Percentiles rank a stretch among this genome's conserved stretches.
phyloP scores from a whole-genome alignment of 2,888 invertebrate genomes.

The Cynaeus angustus region DNA sequence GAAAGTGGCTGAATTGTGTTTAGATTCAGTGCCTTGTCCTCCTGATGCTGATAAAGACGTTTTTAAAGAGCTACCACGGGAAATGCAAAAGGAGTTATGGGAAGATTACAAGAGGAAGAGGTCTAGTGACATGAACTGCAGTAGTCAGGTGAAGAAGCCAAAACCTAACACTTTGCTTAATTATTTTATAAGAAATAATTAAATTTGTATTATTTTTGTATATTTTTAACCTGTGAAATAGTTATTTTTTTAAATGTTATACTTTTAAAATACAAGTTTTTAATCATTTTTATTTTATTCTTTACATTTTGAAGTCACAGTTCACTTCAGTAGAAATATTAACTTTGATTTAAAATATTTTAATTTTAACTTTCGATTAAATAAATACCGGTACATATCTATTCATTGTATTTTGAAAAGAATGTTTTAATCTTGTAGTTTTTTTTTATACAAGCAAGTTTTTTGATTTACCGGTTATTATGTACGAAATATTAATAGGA shows the following conservation, averaged over 20 bases:
- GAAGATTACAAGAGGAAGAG: constrained; percentile 75
- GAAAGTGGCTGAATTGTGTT: constrained; percentile 79
- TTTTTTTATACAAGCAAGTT: too few relatives aligned
- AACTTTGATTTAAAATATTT: too few relatives aligned
- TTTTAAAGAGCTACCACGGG: constrained; percentile 81
- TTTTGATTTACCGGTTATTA: too few relatives aligned
- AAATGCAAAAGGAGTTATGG: constrained; percentile 83
- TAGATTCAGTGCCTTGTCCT: constrained; percentile 74
- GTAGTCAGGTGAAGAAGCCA: constrained; percentile 74
- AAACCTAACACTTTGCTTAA: constrained; percentile 79
- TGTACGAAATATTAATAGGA: too few relatives aligned
- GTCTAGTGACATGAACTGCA: constrained; percentile 65
- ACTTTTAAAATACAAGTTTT: not conserved
- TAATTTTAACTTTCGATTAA: too few relatives aligned
- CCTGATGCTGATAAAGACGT: constrained; percentile 80
- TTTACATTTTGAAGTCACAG: too few relatives aligned
- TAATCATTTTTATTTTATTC: not conserved
- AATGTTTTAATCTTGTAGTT: too few relatives aligned
- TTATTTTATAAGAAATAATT: constrained; percentile 74
- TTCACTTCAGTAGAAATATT: too few relatives aligned
- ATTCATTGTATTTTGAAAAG: too few relatives aligned
- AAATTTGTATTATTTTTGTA: constrained; percentile 25
- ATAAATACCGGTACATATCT: too few relatives aligned
- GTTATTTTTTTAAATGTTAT: not conserved
- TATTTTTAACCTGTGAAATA: constrained; percentile 6